phyloP scores from a whole-genome alignment of 2,888 invertebrate genomes.

The Agrotis exclamationis region DNA sequence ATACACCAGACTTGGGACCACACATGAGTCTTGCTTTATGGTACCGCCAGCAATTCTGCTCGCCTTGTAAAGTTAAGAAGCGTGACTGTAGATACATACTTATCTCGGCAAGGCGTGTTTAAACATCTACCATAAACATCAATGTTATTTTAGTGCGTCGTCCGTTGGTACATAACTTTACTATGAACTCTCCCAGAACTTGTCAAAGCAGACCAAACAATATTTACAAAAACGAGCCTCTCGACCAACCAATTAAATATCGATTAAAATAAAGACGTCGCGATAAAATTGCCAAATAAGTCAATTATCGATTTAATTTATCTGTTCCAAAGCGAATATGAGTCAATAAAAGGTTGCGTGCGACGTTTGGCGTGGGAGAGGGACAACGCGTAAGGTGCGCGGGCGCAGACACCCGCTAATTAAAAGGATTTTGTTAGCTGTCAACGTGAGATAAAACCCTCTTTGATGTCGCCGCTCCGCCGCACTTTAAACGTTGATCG shows the following conservation, averaged over 20 bases:
- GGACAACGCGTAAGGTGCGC: slow-evolving; percentile 68
- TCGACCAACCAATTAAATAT: slow-evolving; percentile 44
- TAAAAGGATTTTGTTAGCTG: slow-evolving; percentile 91
- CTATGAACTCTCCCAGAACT: slow-evolving; percentile 46
- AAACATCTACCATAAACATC: slow-evolving; percentile 55
- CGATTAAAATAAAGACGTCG: slow-evolving; percentile 46
- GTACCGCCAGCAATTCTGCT: slow-evolving; percentile 39
- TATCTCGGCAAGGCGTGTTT: slow-evolving; percentile 47
- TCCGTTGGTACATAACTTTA: slow-evolving; percentile 30
- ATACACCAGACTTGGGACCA: slow-evolving; percentile 32
- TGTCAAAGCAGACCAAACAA: slow-evolving; percentile 38
- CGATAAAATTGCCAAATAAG: slow-evolving; percentile 51
- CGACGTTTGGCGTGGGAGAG: slow-evolving; percentile 75
- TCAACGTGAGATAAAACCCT: slow-evolving; percentile 85
- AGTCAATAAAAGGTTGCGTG: slow-evolving; percentile 71
- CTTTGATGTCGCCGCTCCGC: slow-evolving; percentile 83
- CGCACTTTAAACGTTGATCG: slow-evolving; percentile 65
- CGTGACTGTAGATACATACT: slow-evolving; percentile 52
- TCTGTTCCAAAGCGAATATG: slow-evolving; percentile 66
- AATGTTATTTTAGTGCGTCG: slow-evolving; percentile 53
- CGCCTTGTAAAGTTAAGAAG: slow-evolving; percentile 51
- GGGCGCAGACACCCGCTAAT: slow-evolving; percentile 81
- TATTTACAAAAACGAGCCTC: slow-evolving; percentile 16
- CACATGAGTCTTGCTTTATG: slow-evolving; percentile 46
- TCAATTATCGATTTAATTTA: slow-evolving; percentile 60